A percentile compares a stretch with the other conserved stretches of the same genome.
Evolutionary conservation across 2,888 invertebrate genomes (phyloP).

Genomic region (Amblyjoppa proteus): DNA sequence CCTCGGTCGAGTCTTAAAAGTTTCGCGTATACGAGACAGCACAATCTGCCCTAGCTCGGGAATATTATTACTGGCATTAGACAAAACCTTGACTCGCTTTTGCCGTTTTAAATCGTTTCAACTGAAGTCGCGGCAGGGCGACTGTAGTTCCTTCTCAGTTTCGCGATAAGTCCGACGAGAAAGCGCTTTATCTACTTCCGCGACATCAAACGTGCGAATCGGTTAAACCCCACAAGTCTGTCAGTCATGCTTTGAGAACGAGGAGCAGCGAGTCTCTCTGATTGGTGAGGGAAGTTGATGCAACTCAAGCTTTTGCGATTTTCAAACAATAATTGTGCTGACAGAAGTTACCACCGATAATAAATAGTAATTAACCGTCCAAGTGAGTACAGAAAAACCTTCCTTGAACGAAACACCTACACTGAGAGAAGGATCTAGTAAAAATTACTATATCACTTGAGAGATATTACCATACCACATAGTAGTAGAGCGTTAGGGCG

Average conservation of each 20-base stretch:
- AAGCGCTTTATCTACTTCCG: conserved; percentile 17
- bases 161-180: not conserved
- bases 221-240: not conserved
- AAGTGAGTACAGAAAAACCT: too few relatives aligned
- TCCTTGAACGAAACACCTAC: too few relatives aligned
- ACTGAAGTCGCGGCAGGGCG: conserved; percentile 14
- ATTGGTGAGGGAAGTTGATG: not conserved
- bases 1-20: conserved; percentile 51
- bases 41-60: conserved; percentile 6
- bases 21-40: conserved; percentile 53
- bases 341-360: too few relatives aligned
- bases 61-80: conserved; percentile 65
- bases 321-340: too few relatives aligned
- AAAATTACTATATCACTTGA: too few relatives aligned
- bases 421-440: too few relatives aligned
- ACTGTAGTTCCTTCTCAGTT: conserved; percentile 9
- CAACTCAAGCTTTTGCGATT: too few relatives aligned
- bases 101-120: conserved; percentile 13
- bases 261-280: conserved; percentile 46
- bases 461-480: too few relatives aligned
- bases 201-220: not conserved
- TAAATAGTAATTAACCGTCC: too few relatives aligned
- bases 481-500: too few relatives aligned
- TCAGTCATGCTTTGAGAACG: conserved; percentile 27
- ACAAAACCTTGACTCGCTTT: conserved; percentile 63